phyloP scores from a whole-genome alignment of 2,888 invertebrate genomes.

The Perdita meconis region DNA sequence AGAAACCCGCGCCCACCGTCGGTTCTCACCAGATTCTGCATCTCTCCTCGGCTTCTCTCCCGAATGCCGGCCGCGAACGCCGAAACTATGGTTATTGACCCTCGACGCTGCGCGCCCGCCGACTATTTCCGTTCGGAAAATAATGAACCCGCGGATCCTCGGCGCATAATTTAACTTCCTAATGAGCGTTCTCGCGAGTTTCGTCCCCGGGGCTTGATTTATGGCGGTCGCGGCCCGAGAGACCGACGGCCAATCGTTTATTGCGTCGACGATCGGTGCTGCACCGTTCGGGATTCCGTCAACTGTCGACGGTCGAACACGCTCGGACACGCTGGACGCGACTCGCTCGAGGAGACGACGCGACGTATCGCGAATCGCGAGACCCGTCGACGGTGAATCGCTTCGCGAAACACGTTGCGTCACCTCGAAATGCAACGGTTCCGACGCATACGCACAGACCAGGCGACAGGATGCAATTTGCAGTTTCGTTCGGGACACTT shows the following conservation, averaged over 20 bases:
- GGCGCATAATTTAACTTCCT: slow-evolving; percentile 60
- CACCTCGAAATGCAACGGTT: slow-evolving; percentile 29
- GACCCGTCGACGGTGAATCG: neutral
- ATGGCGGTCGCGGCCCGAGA: neutral
- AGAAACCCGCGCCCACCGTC: slow-evolving; percentile 68
- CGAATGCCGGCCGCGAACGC: slow-evolving; percentile 61
- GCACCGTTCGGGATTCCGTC: neutral
- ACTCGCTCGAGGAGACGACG: neutral
- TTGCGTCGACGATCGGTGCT: neutral
- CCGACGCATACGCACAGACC: neutral
- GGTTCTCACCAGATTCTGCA: slow-evolving; percentile 70
- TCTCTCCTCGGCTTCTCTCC: slow-evolving; percentile 71
- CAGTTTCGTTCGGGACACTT: slow-evolving; percentile 47
- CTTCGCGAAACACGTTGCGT: slow-evolving; percentile 24
- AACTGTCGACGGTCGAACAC: neutral
- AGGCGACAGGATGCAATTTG: slow-evolving; percentile 50
- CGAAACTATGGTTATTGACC: slow-evolving; percentile 81
- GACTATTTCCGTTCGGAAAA: slow-evolving; percentile 73
- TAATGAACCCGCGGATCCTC: slow-evolving; percentile 54
- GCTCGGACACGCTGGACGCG: neutral
- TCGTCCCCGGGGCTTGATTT: slow-evolving; percentile 21
- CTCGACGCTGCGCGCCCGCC: slow-evolving; percentile 62
- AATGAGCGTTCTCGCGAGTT: slow-evolving; percentile 34
- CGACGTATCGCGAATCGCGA: neutral
- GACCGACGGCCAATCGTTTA: slow-evolving; percentile 8